These are phyloP conservation scores for Calameuta filiformis DNA, from an alignment of 2,888 invertebrate genomes.

Conservation along the genomic window DNA sequence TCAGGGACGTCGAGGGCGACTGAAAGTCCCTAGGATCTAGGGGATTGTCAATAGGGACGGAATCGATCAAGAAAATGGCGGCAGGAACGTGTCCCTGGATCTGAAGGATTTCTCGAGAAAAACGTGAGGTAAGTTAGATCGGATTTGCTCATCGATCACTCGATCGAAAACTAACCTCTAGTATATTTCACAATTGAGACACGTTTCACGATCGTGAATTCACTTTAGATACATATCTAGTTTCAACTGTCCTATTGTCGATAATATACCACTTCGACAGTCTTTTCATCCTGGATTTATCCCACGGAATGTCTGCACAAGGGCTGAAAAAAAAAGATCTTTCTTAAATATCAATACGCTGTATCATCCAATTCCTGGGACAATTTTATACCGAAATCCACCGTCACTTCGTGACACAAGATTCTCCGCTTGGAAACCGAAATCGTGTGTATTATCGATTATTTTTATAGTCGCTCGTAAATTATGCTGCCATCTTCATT, in stretches of 20 bases:
- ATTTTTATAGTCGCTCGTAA: background rate
- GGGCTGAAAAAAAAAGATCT: background rate
- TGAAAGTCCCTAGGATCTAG: background rate
- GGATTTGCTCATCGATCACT: background rate
- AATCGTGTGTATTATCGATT: background rate
- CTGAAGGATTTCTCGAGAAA: constrained; percentile 28
- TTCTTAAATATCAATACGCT: background rate
- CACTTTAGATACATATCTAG: background rate
- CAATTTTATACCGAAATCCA: background rate
- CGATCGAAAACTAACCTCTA: background rate
- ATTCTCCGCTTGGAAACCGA: background rate
- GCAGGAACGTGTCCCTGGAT: constrained; percentile 50
- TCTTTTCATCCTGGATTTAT: background rate
- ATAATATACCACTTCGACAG: background rate
- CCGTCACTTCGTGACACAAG: background rate
- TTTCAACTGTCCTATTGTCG: background rate
- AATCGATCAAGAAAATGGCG: constrained; percentile 43
- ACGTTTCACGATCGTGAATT: background rate
- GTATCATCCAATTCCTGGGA: background rate
- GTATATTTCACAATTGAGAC: background rate
- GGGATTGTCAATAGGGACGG: constrained; percentile 7
- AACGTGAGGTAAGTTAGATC: constrained; percentile 22
- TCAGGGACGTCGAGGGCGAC: constrained; percentile 23
- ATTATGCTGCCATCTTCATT: background rate
- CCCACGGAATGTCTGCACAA: background rate